Conservation (phyloP, 1,140 invertebrate species). For the Drosophila repleta region DNA sequence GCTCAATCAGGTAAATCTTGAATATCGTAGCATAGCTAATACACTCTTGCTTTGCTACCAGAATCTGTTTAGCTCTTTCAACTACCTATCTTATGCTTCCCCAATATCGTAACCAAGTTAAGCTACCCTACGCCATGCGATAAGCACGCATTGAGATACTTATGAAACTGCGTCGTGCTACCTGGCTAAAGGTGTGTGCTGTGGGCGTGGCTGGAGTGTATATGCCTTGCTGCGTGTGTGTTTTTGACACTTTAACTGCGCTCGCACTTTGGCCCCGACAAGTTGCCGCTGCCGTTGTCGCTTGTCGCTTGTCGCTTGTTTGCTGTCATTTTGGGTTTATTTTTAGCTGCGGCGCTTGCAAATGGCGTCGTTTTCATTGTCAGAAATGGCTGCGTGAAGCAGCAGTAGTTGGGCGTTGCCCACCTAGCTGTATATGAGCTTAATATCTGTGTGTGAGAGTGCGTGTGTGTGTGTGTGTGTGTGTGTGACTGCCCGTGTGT, state of each 20-base stretch:
- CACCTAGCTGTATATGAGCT: slow-evolving; percentile 52
- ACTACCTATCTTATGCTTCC: too few relatives aligned
- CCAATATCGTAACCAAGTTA: too few relatives aligned
- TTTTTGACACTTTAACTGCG: slow-evolving; percentile 77
- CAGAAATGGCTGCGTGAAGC: slow-evolving; percentile 22
- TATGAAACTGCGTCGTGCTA: too few relatives aligned
- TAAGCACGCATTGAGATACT: too few relatives aligned
- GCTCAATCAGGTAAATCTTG: too few relatives aligned
- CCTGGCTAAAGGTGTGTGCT: background rate
- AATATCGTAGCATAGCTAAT: too few relatives aligned
- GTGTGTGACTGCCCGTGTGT: slow-evolving; percentile 4
- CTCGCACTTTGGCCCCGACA: slow-evolving; percentile 51
- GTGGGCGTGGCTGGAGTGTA: background rate
- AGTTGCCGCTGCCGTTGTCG: slow-evolving; percentile 52
- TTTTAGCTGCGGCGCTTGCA: slow-evolving; percentile 59
- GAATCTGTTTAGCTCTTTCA: too few relatives aligned
- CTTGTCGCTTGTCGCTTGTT: slow-evolving; percentile 57
- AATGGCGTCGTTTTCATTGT: slow-evolving; percentile 68
- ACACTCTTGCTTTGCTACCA: too few relatives aligned
- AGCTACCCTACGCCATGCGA: too few relatives aligned
- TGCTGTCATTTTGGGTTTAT: slow-evolving; percentile 73
- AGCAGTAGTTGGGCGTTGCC: background rate
- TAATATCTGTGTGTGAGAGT: slow-evolving; percentile 30
- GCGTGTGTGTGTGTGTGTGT: slow-evolving; percentile 32
- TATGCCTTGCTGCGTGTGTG: slow-evolving; percentile 6